These are phyloP conservation scores for Pachyuromys duprasi DNA, from an alignment of 2,797 vertebrate genomes.

Conservation along the genomic window DNA sequence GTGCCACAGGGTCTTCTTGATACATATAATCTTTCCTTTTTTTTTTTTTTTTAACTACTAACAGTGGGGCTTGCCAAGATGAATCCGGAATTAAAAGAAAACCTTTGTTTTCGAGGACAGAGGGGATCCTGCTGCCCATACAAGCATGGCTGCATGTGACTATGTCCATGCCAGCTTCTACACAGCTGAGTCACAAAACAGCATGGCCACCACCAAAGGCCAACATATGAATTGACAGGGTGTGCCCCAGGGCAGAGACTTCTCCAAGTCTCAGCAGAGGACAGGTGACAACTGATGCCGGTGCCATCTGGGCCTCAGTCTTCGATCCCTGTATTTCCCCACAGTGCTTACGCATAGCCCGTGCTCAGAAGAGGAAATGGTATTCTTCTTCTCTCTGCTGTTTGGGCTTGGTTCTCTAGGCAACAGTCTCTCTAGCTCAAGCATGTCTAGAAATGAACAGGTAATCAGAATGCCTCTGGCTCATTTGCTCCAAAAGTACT, in stretches of 20 bases:
- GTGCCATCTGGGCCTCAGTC: neutral
- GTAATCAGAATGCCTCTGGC: slow-evolving; percentile 25
- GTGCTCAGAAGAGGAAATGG: slow-evolving; percentile 63
- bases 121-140: too few species aligned
- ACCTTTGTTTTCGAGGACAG: neutral
- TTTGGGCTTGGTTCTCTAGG: slow-evolving; percentile 76
- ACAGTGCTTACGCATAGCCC: slow-evolving; percentile 62
- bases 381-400: neutral
- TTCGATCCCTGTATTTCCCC: neutral
- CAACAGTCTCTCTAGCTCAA: slow-evolving; percentile 50
- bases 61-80: neutral
- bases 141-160: neutral
- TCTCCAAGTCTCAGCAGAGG: neutral
- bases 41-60: neutral
- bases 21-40: neutral
- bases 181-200: neutral
- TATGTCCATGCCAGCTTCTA: neutral
- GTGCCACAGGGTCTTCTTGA: neutral
- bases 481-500: slow-evolving; percentile 2
- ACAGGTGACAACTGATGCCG: neutral
- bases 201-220: neutral
- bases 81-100: neutral
- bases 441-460: slow-evolving; percentile 73
- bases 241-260: neutral
- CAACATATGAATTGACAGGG: neutral